phyloP scores from a whole-genome alignment of 2,888 invertebrate species.

The Eupeodes luniger region DNA sequence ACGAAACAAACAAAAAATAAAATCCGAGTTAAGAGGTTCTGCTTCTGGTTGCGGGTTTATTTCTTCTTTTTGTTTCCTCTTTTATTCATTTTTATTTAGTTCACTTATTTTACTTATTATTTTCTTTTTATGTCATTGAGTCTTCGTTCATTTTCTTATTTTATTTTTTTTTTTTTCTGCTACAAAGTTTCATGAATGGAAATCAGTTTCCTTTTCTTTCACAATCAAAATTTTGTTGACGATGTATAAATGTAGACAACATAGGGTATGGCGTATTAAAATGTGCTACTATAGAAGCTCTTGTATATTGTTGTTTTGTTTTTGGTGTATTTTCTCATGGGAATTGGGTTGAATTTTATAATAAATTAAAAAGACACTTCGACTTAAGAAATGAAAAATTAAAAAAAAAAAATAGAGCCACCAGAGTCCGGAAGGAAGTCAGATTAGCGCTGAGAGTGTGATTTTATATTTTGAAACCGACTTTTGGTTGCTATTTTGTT shows the following conservation, averaged over 20 bases:
- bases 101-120: conserved; percentile 29
- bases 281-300: background rate
- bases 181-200: conserved; percentile 70
- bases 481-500: conserved; percentile 42
- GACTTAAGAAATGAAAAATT: background rate
- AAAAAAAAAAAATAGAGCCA: background rate
- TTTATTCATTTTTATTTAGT: conserved; percentile 11
- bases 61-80: background rate
- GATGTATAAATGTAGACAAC: background rate
- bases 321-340: conserved; percentile 4
- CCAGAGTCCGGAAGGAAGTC: conserved; percentile 55
- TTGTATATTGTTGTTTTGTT: background rate
- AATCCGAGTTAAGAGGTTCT: conserved; percentile 62
- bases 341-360: conserved; percentile 41
- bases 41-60: conserved; percentile 37
- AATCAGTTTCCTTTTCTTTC: conserved; percentile 66
- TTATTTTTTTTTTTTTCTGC: conserved; percentile 42
- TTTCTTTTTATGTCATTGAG: conserved; percentile 16
- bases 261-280: background rate
- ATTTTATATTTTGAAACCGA: conserved; percentile 25
- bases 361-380: conserved; percentile 13
- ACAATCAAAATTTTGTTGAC: conserved; percentile 35
- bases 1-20: conserved; percentile 29
- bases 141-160: conserved; percentile 19
- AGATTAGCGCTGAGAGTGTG: conserved; percentile 43